Evolutionary conservation across 30 jellyfish, hydroid and myxozoan genomes (phyloP), one percentile per base, ranked within the genome.

Genomic region (Hydra vulgaris): DNA sequence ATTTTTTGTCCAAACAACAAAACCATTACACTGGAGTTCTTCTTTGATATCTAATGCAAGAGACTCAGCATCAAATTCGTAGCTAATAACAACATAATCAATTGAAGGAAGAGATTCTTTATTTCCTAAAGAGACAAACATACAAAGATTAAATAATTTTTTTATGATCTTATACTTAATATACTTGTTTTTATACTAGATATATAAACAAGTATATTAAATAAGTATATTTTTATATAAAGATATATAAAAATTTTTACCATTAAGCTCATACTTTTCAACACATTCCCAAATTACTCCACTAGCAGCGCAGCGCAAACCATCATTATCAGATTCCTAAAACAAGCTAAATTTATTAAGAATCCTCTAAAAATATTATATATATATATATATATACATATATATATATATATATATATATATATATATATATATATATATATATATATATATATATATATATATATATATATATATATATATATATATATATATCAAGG

Each of bases 261-360:
- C 85, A 20, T 77, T 79, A 55, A 82, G 84, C 20, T 85, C 84
- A 61, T 82, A 88, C 72, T 88, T 88, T 23, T 83, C 96, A 74
- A 82, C 96, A 53, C 88, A 83, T 73, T 83, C 96, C 96, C 96
- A 88, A 25, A 88, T 18, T 69, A 88, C 21, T 56, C 88, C 86
- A 55, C 79, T 84, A 0, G 96, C 96, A 18, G 84, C 85, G 26
- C 55, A 53, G 21, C 72, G 72, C 23, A 88, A 26, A 8, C 84
- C 20, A 21, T 17, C 17, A 54, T 88, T 88, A 18, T 27, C 79
- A 71, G 89, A 82, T 17, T 25, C 83, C 96, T 88, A 78, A 4
- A 53, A 66, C 23, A 66, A 84, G 24, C 26, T 25, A 66, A 80
- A n/a, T 56, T 40, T 1, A 12, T 19, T 3, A 23, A n/a, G 1